These are phyloP conservation scores for Psilanteris sp. DNA, from an alignment of 1,140 invertebrate species.

Conservation along the genomic window DNA sequence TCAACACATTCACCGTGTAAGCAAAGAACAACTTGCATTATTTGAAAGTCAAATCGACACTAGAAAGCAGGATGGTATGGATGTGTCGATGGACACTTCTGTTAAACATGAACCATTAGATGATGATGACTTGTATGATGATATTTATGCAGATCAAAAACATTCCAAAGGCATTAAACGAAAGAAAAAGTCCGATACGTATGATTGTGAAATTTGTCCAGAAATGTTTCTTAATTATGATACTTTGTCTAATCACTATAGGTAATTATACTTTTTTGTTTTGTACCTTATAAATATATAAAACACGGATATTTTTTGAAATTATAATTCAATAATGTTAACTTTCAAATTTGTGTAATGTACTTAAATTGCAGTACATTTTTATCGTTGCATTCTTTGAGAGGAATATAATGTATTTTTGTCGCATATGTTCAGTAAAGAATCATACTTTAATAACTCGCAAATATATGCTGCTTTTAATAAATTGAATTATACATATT, in stretches of 20 bases:
- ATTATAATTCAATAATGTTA: too few species aligned
- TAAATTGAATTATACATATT: too few species aligned
- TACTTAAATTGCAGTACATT: too few species aligned
- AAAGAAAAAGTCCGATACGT: conserved; percentile 69
- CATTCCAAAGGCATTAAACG: conserved; percentile 35
- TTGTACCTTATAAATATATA: too few species aligned
- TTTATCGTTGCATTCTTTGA: too few species aligned
- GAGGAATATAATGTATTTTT: too few species aligned
- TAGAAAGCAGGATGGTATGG: conserved; percentile 64
- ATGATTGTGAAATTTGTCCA: conserved; percentile 77
- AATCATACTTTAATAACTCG: too few species aligned
- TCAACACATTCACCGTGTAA: conserved; percentile 74
- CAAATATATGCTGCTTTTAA: too few species aligned
- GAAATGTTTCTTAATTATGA: conserved; percentile 75
- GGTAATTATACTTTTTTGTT: conserved; percentile 15
- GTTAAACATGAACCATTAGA: conserved; percentile 76
- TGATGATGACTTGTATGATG: conserved; percentile 73
- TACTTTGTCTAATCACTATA: conserved; percentile 73
- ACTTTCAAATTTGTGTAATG: too few species aligned
- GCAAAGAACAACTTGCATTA: conserved; percentile 74
- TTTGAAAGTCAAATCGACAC: conserved; percentile 73
- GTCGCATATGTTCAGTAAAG: too few species aligned
- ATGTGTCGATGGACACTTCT: conserved; percentile 59
- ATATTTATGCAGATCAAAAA: conserved; percentile 43
- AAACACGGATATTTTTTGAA: too few species aligned